These are phyloP conservation scores for Strix occidentalis DNA, from an alignment of 2,797 vertebrate genomes.

Conservation along the genomic window DNA sequence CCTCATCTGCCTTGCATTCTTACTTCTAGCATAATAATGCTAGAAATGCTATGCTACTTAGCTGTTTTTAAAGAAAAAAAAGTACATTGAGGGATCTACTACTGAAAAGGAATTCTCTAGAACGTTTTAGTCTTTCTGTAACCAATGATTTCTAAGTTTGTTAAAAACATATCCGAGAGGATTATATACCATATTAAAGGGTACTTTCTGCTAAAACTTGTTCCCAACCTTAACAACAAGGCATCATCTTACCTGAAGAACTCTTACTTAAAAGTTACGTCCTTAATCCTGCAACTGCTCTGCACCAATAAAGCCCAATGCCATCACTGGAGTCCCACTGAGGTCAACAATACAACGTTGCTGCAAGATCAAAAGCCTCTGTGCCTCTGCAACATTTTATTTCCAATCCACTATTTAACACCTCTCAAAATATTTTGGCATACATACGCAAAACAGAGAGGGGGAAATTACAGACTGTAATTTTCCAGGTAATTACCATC, in stretches of 20 bases:
- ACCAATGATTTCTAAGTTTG: background rate
- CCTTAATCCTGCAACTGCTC: background rate
- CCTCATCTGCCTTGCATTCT: background rate
- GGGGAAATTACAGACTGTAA: background rate
- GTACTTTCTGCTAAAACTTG: background rate
- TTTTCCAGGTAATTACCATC: background rate
- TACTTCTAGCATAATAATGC: background rate
- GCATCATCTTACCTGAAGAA: background rate
- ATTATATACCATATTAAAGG: background rate
- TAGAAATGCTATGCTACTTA: background rate
- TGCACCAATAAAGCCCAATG: background rate
- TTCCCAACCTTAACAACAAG: background rate
- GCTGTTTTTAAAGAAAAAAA: background rate
- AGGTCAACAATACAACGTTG: background rate
- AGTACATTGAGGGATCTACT: background rate
- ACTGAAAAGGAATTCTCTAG: background rate
- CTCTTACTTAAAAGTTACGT: background rate
- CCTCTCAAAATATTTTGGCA: background rate
- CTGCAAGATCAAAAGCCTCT: background rate
- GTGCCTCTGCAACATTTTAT: background rate
- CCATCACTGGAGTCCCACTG: background rate
- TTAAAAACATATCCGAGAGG: background rate
- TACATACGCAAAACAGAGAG: background rate
- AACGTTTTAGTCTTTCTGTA: background rate
- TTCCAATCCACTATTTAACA: background rate